Conservation (phyloP, 2,797 vertebrate genomes). For the Novumbra hubbsi region DNA sequence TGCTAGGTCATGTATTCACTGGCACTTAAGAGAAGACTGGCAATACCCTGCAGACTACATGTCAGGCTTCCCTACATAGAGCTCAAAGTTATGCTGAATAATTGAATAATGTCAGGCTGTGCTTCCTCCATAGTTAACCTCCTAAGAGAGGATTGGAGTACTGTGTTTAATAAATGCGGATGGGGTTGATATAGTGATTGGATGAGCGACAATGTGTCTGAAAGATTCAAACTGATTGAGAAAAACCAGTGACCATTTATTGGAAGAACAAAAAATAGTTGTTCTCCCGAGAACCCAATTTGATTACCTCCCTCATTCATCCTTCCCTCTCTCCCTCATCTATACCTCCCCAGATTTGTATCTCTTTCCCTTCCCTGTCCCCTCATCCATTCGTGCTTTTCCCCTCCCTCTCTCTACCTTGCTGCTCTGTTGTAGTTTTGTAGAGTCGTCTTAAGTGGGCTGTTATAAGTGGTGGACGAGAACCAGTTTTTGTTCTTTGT, state of each 20-base stretch:
- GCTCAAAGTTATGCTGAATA: constrained; percentile 31
- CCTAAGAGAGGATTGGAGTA: not conserved
- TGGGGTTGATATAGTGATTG: not conserved
- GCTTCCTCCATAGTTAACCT: not conserved
- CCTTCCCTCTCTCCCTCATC: not conserved
- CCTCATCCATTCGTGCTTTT: not conserved
- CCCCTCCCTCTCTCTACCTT: not conserved
- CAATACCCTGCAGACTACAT: constrained; percentile 26
- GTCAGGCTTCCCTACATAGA: constrained; percentile 8
- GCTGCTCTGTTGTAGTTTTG: not conserved
- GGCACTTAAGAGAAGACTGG: constrained; percentile 40
- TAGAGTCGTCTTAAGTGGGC: too few relatives aligned
- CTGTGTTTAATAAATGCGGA: not conserved
- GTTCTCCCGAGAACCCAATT: too few relatives aligned
- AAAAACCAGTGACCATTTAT: too few relatives aligned
- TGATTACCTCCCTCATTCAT: not conserved
- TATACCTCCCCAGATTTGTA: not conserved
- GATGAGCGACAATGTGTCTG: not conserved
- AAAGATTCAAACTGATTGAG: not conserved
- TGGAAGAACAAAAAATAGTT: too few relatives aligned
- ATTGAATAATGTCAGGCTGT: constrained; percentile 39
- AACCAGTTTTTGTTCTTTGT: too few relatives aligned
- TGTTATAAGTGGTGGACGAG: too few relatives aligned
- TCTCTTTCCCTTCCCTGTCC: not conserved
- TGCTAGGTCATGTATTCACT: constrained; percentile 7